These are phyloP conservation scores for Sander vitreus DNA, from an alignment of 2,113 vertebrate species.

Conservation along the genomic window DNA sequence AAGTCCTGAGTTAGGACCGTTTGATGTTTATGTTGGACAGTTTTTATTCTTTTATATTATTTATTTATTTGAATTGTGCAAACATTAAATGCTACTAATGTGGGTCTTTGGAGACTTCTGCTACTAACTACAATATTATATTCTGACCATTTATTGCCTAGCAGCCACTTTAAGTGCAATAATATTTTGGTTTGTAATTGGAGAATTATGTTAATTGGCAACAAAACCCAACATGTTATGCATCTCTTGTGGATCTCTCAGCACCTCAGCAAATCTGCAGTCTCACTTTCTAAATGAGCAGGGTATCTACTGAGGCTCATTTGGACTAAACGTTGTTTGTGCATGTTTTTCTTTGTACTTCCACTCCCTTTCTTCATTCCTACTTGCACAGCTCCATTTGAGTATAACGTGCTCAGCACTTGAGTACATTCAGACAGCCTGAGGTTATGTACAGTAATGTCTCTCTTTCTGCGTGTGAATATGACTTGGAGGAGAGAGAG, in stretches of 20 bases:
- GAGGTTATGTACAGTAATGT: slow-evolving; percentile 35
- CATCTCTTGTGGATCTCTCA: slow-evolving; percentile 27
- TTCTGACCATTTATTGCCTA: neutral
- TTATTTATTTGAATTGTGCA: neutral
- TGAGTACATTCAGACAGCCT: slow-evolving; percentile 25
- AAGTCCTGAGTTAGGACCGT: neutral
- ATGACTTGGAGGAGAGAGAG: slow-evolving; percentile 12
- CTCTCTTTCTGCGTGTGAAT: slow-evolving; percentile 19
- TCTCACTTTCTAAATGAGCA: slow-evolving; percentile 7
- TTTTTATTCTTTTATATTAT: neutral
- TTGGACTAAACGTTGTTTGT: slow-evolving; percentile 12
- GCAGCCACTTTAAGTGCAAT: slow-evolving; percentile 2
- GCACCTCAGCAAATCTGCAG: slow-evolving; percentile 10
- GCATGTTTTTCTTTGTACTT: slow-evolving; percentile 15
- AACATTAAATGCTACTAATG: neutral
- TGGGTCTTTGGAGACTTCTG: neutral
- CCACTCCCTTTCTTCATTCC: neutral
- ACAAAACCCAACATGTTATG: slow-evolving; percentile 25
- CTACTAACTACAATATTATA: neutral
- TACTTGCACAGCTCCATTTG: slow-evolving; percentile 7
- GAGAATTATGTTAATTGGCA: slow-evolving; percentile 35
- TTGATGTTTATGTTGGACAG: slow-evolving; percentile 5
- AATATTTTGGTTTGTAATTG: slow-evolving; percentile 30
- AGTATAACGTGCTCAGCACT: slow-evolving; percentile 21
- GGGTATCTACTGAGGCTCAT: slow-evolving; percentile 21